phyloP scores from a whole-genome alignment of 2,888 invertebrate species.

The Scaptodrosophila latifasciaeformis region DNA sequence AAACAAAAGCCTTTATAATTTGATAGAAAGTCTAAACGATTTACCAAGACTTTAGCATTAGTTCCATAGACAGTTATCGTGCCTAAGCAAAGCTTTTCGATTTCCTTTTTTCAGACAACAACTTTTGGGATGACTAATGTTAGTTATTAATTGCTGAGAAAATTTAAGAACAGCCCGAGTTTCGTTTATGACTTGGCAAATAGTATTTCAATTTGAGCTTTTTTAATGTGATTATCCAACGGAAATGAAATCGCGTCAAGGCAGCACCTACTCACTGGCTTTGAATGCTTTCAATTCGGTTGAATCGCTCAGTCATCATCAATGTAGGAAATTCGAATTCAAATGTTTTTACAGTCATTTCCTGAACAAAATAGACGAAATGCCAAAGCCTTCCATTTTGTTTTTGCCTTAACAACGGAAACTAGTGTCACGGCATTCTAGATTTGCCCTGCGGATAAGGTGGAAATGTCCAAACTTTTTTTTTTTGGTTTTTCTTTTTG shows the following conservation, averaged over 20 bases:
- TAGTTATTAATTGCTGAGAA: no score
- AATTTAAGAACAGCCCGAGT: no score
- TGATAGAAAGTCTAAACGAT: no score
- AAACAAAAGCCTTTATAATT: no score
- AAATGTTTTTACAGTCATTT: conserved; percentile 59
- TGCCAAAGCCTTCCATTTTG: conserved; percentile 22
- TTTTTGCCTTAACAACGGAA: conserved; percentile 28
- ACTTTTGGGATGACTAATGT: no score
- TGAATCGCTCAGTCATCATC: conserved; percentile 55
- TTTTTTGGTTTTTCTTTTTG: conserved; percentile 1
- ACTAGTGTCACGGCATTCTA: conserved; percentile 47
- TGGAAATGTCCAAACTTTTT: conserved; percentile 12
- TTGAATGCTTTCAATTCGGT: conserved; percentile 30
- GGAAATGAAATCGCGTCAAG: conserved; percentile 59
- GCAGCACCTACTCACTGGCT: no score
- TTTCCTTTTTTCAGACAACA: no score
- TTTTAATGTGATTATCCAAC: conserved; percentile 57
- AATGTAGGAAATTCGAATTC: conserved; percentile 50
- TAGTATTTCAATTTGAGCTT: conserved; percentile 57
- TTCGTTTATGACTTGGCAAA: no score
- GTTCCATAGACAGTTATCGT: no score
- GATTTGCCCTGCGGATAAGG: conserved; percentile 38
- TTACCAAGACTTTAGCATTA: no score
- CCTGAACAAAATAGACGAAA: conserved; percentile 31
- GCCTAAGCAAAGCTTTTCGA: no score